These are phyloP conservation scores for Leptinotarsa haldemani DNA, from an alignment of 2,888 invertebrate genomes.

Conservation along the genomic window DNA sequence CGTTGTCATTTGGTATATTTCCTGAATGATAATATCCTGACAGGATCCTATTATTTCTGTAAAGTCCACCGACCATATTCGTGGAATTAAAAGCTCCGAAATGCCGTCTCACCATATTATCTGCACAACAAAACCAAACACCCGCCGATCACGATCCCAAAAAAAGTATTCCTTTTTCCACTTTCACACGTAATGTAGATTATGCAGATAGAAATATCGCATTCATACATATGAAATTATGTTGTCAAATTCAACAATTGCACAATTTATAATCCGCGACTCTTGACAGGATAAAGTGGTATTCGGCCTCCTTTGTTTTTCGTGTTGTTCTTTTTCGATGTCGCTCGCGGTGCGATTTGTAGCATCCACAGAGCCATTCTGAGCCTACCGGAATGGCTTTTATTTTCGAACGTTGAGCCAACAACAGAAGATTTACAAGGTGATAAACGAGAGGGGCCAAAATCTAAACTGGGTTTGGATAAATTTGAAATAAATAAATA, in stretches of 20 bases:
- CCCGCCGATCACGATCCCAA: constrained; percentile 3
- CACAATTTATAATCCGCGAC: constrained; percentile 32
- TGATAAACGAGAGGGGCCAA: no score
- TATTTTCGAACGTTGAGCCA: constrained; percentile 13
- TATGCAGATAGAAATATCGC: constrained; percentile 17
- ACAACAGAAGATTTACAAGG: constrained; percentile 5
- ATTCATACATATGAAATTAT: constrained; percentile 34
- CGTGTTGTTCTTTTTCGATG: constrained; percentile 24
- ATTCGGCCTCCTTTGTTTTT: constrained; percentile 33
- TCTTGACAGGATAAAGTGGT: constrained; percentile 33
- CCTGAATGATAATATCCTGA: no score
- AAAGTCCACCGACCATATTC: no score
- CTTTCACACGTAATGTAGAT: constrained; percentile 9
- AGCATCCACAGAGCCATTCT: not conserved
- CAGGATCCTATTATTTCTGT: no score
- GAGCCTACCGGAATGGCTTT: constrained; percentile 16
- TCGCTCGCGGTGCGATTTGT: constrained; percentile 13
- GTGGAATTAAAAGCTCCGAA: not conserved
- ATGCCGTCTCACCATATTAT: not conserved
- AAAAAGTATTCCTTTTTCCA: not conserved
- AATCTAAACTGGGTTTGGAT: no score
- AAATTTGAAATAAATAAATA: no score
- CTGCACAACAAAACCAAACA: not conserved
- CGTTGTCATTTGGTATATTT: no score
- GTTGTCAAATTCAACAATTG: constrained; percentile 37